Evolutionary conservation across 2,888 invertebrate genomes (phyloP), one percentile per base, ranked within the genome.

Genomic region (Drosophila longiperda): DNA sequence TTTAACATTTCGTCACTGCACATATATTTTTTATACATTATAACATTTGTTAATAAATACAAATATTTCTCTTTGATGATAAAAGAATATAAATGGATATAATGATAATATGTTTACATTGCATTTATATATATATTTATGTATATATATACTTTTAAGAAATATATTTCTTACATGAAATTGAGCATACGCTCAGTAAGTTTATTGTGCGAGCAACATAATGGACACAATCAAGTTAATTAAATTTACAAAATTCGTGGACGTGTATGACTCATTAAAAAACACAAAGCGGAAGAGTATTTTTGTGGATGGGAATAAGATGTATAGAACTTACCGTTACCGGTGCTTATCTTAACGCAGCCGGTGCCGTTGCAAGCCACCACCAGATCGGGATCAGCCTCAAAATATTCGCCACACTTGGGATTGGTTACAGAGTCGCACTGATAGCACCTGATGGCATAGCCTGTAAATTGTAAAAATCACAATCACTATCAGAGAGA

Each of bases 401-500:
- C 90, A 61, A 92, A 92, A n/a, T 90, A 63, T 70, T 86, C 83
- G 32, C 92, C 93, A 66, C 93, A 93, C 72, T 91, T 90, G 33
- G 88, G 65, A 52, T 80, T 80, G 52, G 75, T 78, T 11, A 82
- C 9, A 6, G 93, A 92, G 26, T 92, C 92, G 69, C 93, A 93
- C 40, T 90, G 84, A 73, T 92, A 93, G 73, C 93, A 93, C 20
- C 90, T 89, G 58, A 93, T 78, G 75, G 92, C 92, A 70, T 87
- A 91, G 17, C 91, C 93, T 93, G 76, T 15, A 33, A 66, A 26
- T 11, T 20, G 2, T n/a, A n/a, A n/a, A 8, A 54, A 32, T 15
- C 15, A 7, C 23, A 62, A 36, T 26, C 26, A 26, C 36, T 38
- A 11, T 58, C 17, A 45, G 11, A 32, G 11, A 32, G 7, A 8